Evolutionary conservation across 2,797 vertebrate species (phyloP), one percentile per base, ranked within the genome.

Genomic region (Cuniculus paca): DNA sequence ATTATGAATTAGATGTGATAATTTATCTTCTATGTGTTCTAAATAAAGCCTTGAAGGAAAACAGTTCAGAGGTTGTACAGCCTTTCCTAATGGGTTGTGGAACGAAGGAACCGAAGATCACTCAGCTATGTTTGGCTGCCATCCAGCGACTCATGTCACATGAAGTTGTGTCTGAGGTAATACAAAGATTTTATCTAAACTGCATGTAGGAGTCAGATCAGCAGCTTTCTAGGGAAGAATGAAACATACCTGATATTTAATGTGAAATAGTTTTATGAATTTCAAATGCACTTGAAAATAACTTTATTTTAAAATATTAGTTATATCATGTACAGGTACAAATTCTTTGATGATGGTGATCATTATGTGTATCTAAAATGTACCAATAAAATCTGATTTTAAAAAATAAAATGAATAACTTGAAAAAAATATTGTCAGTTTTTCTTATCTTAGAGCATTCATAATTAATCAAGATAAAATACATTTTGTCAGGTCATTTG

Each of bases 71-170:
- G 98, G 99, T 99, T 77, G 99, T 99, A 97, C 99, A 99, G 96
- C 99, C 99, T 72, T 99, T 99, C 97, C 99, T 99, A 93, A 99
- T 99, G 99, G 99, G 99, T 79, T 99, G 99, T 98, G 99, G 99
- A 98, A 99, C 99, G 98, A 99, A 99, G 98, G 99, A 99, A 98
- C 99, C 99, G 96, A 99, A 99, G 98, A 99, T 99, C 98, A 99
- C 99, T 97, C 99, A 99, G 97, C 98, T 99, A 22, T 99, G 99
- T 98, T 98, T 99, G 96, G 99, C 99, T 74, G 99, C 99, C 97
- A 99, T 99, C 98, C 99, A 99, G 98, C 99, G 99, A 97, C 99
- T 99, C 94, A 99, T 99, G 99, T 99, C 99, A 94, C 99, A 99
- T 85, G 99, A 99, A 98, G 99, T 99, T 80, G 99, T 99, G 81